Conservation (phyloP, 2,113 vertebrate genomes). For the Muntiacus muntjak region DNA sequence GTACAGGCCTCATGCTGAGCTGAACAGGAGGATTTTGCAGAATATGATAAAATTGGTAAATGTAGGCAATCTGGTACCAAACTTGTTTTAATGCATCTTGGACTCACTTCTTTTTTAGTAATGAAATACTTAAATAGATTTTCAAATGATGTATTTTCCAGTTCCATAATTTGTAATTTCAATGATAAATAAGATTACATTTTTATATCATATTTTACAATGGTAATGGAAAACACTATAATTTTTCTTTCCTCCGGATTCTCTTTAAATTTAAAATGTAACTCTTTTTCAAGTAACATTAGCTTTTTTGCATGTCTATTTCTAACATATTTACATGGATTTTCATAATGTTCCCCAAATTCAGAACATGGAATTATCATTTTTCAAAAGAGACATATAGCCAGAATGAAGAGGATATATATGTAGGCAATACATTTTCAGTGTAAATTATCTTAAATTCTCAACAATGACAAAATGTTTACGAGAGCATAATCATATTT, state of each 20-base stretch:
- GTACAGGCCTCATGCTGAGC: not conserved
- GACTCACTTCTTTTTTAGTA: not conserved
- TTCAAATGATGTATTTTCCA: slow-evolving; percentile 10
- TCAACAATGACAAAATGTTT: not conserved
- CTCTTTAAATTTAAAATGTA: not conserved
- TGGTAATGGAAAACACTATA: not conserved
- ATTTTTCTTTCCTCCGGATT: not conserved
- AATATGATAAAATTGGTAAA: not conserved
- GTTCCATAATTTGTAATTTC: not conserved
- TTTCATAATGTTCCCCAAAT: slow-evolving; percentile 28
- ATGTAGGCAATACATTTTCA: not conserved
- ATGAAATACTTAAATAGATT: not conserved
- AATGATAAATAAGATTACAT: slow-evolving; percentile 31
- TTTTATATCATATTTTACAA: slow-evolving; percentile 24
- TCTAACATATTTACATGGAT: not conserved
- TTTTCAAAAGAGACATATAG: slow-evolving; percentile 10
- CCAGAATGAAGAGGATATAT: not conserved
- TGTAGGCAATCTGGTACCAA: not conserved
- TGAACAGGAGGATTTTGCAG: not conserved
- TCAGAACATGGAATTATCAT: not conserved
- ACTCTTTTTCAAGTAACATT: not conserved
- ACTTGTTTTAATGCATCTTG: not conserved
- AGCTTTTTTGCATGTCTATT: not conserved
- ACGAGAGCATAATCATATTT: not conserved
- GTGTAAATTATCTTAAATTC: not conserved